Evolutionary conservation across 1,140 invertebrate genomes (phyloP), one percentile per base, ranked within the genome.

Genomic region (Heliconius eleuchia): DNA sequence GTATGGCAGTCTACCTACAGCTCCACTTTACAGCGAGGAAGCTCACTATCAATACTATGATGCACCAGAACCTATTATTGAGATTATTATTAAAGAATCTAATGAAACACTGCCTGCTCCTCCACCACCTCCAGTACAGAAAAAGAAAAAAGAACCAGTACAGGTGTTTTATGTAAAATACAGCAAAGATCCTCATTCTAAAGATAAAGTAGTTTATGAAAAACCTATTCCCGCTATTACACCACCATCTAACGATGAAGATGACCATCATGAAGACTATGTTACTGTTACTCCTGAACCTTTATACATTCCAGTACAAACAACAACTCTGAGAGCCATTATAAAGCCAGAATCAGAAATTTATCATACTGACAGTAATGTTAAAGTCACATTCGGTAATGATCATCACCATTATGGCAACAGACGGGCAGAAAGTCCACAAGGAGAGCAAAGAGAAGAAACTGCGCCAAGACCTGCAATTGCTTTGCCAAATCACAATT

Each of bases 141-240:
- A 94, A 75, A 96, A 96, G 83, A 96, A 96, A 80, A 97, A 97
- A 87, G 97, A 98, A 88, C 97, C 97, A 18, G 97, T 98, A 71
- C 97, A 98, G 85, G 98, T 98, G 4, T 98, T 98, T 88, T 98
- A 98, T 86, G 97, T 98, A 0, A 98, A 98, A 89, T 98, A 98
- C 86, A 97, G 98, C 82, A 98, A 98, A 89, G 97, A 96, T 83
- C 95, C 96, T 37, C 95, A 96, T 94, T 95, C 95, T 1, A 96
- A 97, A 75, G 95, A 97, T 60, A 96, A 96, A 78, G 96, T 98
- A 4, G 95, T 98, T 30, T 97, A 98, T 83, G 97, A 98, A 76
- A 95, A 96, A 80, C 97, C 97, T 1, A 94, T 97, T 34, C 96
- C 97, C 2, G 97, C 97, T 13, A 94, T 97, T 6, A 96, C 97